phyloP scores from a whole-genome alignment of 1,140 invertebrate genomes.

The Ceratina japonica region DNA sequence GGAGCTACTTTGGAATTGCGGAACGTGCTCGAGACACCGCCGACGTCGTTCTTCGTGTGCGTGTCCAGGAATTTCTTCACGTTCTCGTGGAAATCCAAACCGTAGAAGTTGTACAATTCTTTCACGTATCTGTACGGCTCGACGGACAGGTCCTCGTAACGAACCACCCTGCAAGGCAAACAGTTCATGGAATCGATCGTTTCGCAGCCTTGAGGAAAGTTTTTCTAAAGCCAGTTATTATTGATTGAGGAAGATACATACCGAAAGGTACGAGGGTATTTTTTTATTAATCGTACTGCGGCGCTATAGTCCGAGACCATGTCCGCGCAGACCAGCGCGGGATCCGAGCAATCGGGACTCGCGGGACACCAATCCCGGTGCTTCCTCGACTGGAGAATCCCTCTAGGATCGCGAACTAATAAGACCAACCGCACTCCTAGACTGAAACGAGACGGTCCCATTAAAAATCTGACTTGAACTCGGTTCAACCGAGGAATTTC shows the following conservation, averaged over 20 bases:
- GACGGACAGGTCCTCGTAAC: conserved; percentile 92
- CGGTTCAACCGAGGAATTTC: conserved; percentile 8
- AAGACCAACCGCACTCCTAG: conserved; percentile 88
- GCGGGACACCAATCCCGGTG: conserved; percentile 92
- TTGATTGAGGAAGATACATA: conserved; percentile 65
- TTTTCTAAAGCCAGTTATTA: background rate
- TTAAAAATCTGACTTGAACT: no score
- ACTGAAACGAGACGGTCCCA: conserved; percentile 74
- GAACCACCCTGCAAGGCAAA: conserved; percentile 82
- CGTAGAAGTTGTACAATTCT: conserved; percentile 88
- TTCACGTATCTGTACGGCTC: conserved; percentile 86
- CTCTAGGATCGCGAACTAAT: conserved; percentile 91
- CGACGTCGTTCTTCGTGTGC: conserved; percentile 88
- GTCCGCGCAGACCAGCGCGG: conserved; percentile 87
- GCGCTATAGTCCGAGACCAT: conserved; percentile 90
- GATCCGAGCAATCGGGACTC: conserved; percentile 90
- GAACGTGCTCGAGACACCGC: conserved; percentile 90
- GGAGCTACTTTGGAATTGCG: conserved; percentile 90
- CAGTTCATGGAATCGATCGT: background rate
- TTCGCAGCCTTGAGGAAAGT: background rate
- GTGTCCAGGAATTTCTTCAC: conserved; percentile 88
- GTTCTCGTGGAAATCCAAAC: conserved; percentile 84
- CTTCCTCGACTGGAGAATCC: conserved; percentile 90
- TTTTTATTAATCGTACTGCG: conserved; percentile 83
- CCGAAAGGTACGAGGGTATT: conserved; percentile 87